phyloP scores from a whole-genome alignment of 2,888 invertebrate genomes.

The Rhagonycha fulva region DNA sequence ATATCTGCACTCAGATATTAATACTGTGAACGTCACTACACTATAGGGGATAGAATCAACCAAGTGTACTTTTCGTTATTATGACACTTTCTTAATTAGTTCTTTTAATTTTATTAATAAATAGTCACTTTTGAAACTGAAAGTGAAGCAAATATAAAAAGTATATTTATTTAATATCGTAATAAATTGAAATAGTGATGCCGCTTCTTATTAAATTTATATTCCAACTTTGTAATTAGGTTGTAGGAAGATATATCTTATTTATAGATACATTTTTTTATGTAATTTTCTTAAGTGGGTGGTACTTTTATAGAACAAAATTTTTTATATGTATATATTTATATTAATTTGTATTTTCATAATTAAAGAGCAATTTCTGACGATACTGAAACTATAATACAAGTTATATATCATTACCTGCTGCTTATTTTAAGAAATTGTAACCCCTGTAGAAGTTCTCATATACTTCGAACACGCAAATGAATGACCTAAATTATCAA shows the following conservation, averaged over 20 bases:
- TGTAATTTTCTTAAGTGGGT: not conserved
- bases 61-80: not conserved
- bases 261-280: not conserved
- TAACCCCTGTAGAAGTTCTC: conserved; percentile 24
- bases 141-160: too few relatives aligned
- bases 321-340: not conserved
- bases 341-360: not conserved
- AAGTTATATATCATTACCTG: conserved; percentile 6
- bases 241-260: not conserved
- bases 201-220: not conserved
- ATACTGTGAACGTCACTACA: not conserved
- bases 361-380: not conserved
- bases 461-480: conserved; percentile 28
- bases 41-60: too few relatives aligned
- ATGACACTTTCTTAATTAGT: not conserved
- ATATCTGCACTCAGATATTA: not conserved
- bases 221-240: not conserved
- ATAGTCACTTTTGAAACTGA: not conserved
- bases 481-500: conserved; percentile 28
- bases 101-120: not conserved
- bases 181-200: not conserved
- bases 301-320: not conserved
- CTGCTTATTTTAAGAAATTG: conserved; percentile 17
- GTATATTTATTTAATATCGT: too few relatives aligned
- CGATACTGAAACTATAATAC: not conserved